Percentiles rank a stretch among this genome's conserved stretches.
phyloP scores from a whole-genome alignment of 2,888 invertebrate genomes.

The Ophioninae sp. region DNA sequence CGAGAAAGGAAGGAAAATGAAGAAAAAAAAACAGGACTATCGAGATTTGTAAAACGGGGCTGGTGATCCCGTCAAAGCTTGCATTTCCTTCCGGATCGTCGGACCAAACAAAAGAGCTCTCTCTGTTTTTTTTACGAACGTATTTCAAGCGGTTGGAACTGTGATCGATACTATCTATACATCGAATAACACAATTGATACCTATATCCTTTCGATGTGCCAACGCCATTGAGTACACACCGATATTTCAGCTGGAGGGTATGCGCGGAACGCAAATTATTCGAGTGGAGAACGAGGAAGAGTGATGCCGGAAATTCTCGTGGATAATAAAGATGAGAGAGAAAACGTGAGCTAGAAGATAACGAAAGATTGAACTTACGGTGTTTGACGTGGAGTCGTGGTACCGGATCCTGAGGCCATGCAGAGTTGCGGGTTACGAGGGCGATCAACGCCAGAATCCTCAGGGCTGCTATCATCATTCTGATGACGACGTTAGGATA shows the following conservation, averaged over 20 bases:
- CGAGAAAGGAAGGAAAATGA: background rate
- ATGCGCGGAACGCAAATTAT: background rate
- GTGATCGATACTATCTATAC: background rate
- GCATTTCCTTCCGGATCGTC: background rate
- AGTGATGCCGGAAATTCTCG: background rate
- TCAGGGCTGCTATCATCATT: slow-evolving; percentile 74
- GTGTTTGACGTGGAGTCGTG: slow-evolving; percentile 86
- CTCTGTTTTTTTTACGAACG: slow-evolving; percentile 4
- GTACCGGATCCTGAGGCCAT: slow-evolving; percentile 88
- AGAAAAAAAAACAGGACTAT: background rate
- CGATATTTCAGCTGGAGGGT: background rate
- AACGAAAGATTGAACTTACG: slow-evolving; percentile 81
- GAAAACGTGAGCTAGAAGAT: background rate
- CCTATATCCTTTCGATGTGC: background rate
- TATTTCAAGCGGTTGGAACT: background rate
- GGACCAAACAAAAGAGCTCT: background rate
- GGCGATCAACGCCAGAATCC: slow-evolving; percentile 82
- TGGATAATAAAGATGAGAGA: background rate
- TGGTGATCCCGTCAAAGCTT: background rate
- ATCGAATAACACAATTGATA: slow-evolving; percentile 1
- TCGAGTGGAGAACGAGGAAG: background rate
- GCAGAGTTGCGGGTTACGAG: slow-evolving; percentile 84
- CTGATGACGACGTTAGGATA: slow-evolving; percentile 51
- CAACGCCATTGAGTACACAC: too few species aligned
- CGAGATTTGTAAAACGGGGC: slow-evolving; percentile 24